These are phyloP conservation scores for Cordylochernes scorpioides DNA, from an alignment of 2,888 invertebrate genomes.

Conservation along the genomic window DNA sequence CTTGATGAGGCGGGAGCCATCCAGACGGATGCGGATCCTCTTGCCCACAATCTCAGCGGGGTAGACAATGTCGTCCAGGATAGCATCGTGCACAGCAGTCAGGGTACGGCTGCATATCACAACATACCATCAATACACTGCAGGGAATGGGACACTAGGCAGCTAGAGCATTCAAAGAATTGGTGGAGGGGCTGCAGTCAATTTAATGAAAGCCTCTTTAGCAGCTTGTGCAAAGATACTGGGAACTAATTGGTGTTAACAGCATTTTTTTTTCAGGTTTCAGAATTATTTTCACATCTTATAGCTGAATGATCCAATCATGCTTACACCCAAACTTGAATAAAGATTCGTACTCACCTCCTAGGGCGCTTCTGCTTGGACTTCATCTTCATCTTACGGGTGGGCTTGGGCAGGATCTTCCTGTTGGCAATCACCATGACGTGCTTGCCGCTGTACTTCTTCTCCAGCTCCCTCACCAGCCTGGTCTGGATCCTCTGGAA, in stretches of 20 bases:
- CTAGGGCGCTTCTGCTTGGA: conserved; percentile 45
- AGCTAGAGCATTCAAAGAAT: no score
- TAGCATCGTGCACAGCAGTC: conserved; percentile 88
- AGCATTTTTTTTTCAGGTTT: no score
- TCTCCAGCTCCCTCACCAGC: conserved; percentile 87
- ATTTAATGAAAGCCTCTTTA: no score
- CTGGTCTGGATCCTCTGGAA: conserved; percentile 95
- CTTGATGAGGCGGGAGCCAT: conserved; percentile 84
- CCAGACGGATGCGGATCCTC: conserved; percentile 76
- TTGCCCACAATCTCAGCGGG: conserved; percentile 99
- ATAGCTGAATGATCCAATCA: no score
- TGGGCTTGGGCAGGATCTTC: conserved; percentile 89
- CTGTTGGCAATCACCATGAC: conserved; percentile 93
- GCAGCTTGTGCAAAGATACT: no score
- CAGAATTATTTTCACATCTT: no score
- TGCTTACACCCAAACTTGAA: no score
- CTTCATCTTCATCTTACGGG: conserved; percentile 57
- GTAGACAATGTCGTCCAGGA: conserved; percentile 86
- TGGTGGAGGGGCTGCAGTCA: no score
- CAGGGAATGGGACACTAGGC: no score
- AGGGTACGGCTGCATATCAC: conserved; percentile 57
- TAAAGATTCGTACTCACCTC: conserved; percentile 19
- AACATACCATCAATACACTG: no score
- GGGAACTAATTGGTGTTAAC: no score
- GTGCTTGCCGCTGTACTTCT: conserved; percentile 96